These are phyloP conservation scores for Chlamydotis undulata DNA, from an alignment of 2,113 vertebrate genomes.

Conservation along the genomic window DNA sequence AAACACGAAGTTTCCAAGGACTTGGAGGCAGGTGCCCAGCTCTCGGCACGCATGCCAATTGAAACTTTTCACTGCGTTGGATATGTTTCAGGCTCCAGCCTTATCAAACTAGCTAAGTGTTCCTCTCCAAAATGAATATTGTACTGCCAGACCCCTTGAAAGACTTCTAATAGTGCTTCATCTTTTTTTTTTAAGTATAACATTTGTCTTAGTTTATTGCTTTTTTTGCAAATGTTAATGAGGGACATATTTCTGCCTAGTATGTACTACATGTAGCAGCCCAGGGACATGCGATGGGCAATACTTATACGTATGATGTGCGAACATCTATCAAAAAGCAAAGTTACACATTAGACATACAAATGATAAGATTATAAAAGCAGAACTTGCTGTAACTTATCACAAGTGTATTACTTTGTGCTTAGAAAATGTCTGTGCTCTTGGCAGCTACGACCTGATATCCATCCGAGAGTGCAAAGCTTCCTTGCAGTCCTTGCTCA, in stretches of 20 bases:
- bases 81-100: background rate
- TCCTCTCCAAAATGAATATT: background rate
- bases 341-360: background rate
- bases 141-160: background rate
- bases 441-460: background rate
- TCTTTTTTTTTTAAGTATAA: background rate
- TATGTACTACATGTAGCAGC: fast-evolving
- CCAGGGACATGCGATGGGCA: background rate
- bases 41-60: fast-evolving
- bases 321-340: background rate
- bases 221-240: background rate
- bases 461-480: background rate
- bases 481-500: background rate
- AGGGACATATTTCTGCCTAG: background rate
- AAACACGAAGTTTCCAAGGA: background rate
- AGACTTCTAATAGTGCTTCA: background rate
- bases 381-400: background rate
- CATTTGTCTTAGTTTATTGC: background rate
- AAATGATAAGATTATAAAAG: background rate
- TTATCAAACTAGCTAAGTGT: background rate
- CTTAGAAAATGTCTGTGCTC: background rate
- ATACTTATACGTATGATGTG: background rate
- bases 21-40: background rate
- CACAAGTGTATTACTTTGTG: background rate
- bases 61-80: background rate